phyloP scores from a whole-genome alignment of 1,140 invertebrate species.

The Pseudomyrmex sp. region DNA sequence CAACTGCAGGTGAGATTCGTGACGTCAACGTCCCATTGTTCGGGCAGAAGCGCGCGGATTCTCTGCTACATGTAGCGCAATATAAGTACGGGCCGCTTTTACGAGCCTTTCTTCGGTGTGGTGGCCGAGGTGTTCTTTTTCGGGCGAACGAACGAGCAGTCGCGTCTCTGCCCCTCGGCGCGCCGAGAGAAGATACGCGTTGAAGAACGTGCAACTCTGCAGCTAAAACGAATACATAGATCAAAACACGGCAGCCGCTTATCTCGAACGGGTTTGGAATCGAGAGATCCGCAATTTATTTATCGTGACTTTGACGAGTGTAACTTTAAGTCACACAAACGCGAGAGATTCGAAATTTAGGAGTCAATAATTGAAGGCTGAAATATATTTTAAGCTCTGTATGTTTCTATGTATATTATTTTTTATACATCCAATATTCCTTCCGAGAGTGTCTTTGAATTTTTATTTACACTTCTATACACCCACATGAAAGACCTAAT shows the following conservation, averaged over 20 bases:
- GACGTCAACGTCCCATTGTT: conserved; percentile 68
- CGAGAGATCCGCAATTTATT: conserved; percentile 16
- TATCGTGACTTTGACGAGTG: too few species aligned
- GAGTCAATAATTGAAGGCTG: too few species aligned
- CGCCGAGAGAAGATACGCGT: not conserved
- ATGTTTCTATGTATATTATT: too few species aligned
- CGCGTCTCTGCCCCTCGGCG: conserved; percentile 26
- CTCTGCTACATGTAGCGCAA: conserved; percentile 39
- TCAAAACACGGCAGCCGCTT: not conserved
- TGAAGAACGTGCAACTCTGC: not conserved
- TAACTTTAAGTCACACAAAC: too few species aligned
- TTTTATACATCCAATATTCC: too few species aligned
- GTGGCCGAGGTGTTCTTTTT: conserved; percentile 50
- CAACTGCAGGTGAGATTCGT: conserved; percentile 63
- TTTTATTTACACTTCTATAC: too few species aligned
- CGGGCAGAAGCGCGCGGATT: conserved; percentile 30
- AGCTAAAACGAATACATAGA: conserved; percentile 3
- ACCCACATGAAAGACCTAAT: too few species aligned
- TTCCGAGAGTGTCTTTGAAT: too few species aligned
- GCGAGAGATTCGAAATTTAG: too few species aligned
- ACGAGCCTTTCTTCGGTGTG: conserved; percentile 66
- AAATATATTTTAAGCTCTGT: too few species aligned
- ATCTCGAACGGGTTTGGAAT: not conserved
- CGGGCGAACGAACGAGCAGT: conserved; percentile 37
- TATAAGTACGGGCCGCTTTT: conserved; percentile 55